Evolutionary conservation across 2,888 invertebrate species (phyloP).

Genomic region (Chrysolina americana): DNA sequence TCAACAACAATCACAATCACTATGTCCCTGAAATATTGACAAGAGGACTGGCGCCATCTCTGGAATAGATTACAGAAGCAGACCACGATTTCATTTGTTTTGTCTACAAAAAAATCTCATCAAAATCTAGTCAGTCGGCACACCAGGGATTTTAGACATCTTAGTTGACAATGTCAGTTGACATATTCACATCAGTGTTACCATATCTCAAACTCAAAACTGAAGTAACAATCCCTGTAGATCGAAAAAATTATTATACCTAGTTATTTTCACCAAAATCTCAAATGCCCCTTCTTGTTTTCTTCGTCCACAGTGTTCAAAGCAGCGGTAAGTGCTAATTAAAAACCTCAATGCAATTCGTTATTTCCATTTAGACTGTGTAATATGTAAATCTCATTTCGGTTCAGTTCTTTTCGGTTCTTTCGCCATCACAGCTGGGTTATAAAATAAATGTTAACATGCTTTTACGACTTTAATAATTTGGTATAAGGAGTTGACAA

Average conservation of each 20-base stretch:
- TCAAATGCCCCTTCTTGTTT: background rate
- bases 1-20: too few species aligned
- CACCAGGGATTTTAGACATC: too few species aligned
- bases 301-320: background rate
- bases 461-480: slow-evolving; percentile 42
- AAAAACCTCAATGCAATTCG: background rate
- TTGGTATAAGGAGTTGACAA: slow-evolving; percentile 45
- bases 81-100: too few species aligned
- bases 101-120: too few species aligned
- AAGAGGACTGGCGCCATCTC: too few species aligned
- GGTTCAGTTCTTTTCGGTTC: slow-evolving; percentile 31
- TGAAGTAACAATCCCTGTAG: background rate
- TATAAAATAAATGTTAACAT: slow-evolving; percentile 40
- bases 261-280: background rate
- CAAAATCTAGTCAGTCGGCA: too few species aligned
- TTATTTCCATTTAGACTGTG: background rate
- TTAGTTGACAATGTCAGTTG: too few species aligned
- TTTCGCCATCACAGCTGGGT: slow-evolving; percentile 29
- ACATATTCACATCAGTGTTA: too few species aligned
- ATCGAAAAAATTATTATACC: background rate
- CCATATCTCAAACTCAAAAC: too few species aligned
- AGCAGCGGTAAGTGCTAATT: background rate
- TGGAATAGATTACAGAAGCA: too few species aligned
- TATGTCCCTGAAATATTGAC: too few species aligned
- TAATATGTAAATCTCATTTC: slow-evolving; percentile 24